Base-by-base conservation (phyloP, 1,140 invertebrate species). In the Scylla paramamosain region DNA sequence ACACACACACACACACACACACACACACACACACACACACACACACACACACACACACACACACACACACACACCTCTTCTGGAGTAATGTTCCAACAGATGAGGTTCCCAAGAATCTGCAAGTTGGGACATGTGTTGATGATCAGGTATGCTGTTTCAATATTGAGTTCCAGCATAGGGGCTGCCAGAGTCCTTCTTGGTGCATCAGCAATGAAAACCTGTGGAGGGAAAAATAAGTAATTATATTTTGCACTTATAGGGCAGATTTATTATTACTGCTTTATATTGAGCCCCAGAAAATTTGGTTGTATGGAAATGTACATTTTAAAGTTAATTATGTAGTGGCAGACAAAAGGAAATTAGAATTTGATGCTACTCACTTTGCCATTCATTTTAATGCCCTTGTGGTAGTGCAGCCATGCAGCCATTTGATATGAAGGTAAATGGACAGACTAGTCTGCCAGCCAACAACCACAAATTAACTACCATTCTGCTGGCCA, bases 201-300 rank as follows among this genome's bases (percentile, higher is more conserved):
- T 2, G 29, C 94, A 46, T 95, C 94, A 16, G 84, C 84, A n/a
- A 95, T 92, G 32, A 95, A 87, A 0, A 88, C 77, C 94, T 95
- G 93, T 90, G 0, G n/a, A 83, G 28, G 48, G 28, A 77, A 32
- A 83, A 1, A 77, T 39, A 0, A 12, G 20, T 20, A 90, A 10
- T 90, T n/a, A 90, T 10, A 90, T 77, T n/a, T 77, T 20, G 20
- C 2, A 12, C 20, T 12, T 52, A 91, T 14, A 39, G 6, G 39
- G 39, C 39, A 39, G 39, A 39, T 83, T 83, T 83, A n/a, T 28
- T 83, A 14, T 83, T n/a, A 28, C n/a, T 83, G 7, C 82, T 28
- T 4, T 83, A 83, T 10, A n/a, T 83, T 83, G 29, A 83, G n/a
- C 14, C n/a, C 6, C 82, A 28, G n/a, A 83, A 83, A 83, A 14